These are phyloP conservation scores for Actinemys pallida DNA, from an alignment of 2,113 vertebrate species.

Conservation along the genomic window DNA sequence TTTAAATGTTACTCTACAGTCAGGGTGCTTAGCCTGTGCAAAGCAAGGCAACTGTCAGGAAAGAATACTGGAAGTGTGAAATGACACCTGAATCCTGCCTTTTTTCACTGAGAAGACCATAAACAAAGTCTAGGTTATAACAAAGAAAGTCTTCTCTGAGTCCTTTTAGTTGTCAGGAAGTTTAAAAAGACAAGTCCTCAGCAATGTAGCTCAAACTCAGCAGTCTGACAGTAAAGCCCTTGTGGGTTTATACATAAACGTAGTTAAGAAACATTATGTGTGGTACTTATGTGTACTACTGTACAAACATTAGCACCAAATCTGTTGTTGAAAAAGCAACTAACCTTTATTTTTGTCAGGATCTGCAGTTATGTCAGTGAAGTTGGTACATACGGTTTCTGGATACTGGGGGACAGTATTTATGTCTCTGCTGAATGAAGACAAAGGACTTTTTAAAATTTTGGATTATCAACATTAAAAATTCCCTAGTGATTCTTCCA, in stretches of 20 bases:
- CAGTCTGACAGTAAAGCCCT: accelerated
- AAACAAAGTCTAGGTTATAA: background rate
- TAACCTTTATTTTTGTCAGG: constrained; percentile 88
- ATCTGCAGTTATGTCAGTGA: constrained; percentile 84
- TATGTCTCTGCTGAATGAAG: constrained; percentile 70
- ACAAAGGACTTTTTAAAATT: constrained; percentile 6
- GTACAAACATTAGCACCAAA: background rate
- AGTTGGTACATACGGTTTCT: constrained; percentile 82
- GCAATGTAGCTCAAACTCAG: background rate
- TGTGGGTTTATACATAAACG: background rate
- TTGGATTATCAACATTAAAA: background rate
- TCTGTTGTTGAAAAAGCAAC: background rate
- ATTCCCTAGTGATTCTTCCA: background rate
- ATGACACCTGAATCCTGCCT: background rate
- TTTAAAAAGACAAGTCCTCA: background rate
- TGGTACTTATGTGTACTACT: background rate
- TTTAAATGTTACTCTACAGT: background rate
- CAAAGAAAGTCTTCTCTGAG: background rate
- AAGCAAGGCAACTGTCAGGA: background rate
- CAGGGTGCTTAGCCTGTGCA: background rate
- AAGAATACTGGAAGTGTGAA: background rate
- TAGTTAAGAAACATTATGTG: background rate
- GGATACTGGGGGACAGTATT: constrained; percentile 66
- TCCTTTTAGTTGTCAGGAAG: background rate
- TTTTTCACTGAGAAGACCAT: background rate